Conservation (phyloP, 2,113 vertebrate species). For the Pteronura brasiliensis region DNA sequence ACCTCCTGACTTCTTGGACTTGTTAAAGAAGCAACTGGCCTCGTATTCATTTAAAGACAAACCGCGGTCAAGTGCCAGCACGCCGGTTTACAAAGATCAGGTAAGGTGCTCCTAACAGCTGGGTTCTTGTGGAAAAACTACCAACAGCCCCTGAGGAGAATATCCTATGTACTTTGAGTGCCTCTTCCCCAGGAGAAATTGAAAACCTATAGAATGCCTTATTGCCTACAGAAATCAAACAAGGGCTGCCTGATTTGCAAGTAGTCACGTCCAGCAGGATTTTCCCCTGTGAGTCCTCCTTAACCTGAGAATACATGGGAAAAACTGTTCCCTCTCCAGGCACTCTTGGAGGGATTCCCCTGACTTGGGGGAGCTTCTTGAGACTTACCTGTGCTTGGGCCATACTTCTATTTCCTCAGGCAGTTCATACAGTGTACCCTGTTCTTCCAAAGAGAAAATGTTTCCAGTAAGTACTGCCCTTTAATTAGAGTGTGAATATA, state of each 20-base stretch:
- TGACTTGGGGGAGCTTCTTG: neutral
- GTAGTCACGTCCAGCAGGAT: neutral
- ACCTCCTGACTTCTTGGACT: conserved; percentile 77
- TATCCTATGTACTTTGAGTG: neutral
- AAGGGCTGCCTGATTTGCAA: neutral
- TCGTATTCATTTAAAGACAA: conserved; percentile 82
- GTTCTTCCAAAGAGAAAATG: neutral
- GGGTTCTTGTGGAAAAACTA: neutral
- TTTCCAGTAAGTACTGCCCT: neutral
- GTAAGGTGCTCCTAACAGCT: conserved; percentile 50
- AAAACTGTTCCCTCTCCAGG: neutral
- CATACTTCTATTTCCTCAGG: neutral
- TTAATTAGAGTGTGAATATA: neutral
- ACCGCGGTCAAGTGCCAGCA: conserved; percentile 64
- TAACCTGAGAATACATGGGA: neutral
- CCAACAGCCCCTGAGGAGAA: neutral
- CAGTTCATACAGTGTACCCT: neutral
- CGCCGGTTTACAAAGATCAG: conserved; percentile 81
- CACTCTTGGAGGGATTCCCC: neutral
- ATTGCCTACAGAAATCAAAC: neutral
- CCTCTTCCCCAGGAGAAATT: neutral
- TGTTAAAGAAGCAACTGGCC: conserved; percentile 67
- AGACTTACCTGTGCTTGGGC: neutral
- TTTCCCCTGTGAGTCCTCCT: neutral
- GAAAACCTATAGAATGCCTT: neutral